Base-by-base conservation (phyloP, 2,888 invertebrate species). In the Drosophila borborema region DNA sequence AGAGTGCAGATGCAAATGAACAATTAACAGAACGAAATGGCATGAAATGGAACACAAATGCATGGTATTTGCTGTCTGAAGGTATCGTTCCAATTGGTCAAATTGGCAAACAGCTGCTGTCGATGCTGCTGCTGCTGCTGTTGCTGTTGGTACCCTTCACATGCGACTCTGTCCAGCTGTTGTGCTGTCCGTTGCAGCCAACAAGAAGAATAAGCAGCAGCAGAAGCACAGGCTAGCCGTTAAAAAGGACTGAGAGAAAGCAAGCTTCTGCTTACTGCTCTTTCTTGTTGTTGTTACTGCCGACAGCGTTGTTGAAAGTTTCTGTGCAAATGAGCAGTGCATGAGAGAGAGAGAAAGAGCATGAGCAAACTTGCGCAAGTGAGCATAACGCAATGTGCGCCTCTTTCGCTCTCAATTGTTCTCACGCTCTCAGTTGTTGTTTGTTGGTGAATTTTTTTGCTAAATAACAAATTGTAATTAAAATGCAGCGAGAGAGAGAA, bases 251-350 rank as follows among this genome's bases (percentile, higher is more conserved):
- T 45, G 36, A 28, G 40, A 10, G 49, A 49, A 53, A 53, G 56
- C 31, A 55, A 58, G 45, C 36, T 20, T 43, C 16, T 41, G n/a
- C 23, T 64, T 20, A 18, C 18, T 54, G 31, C 38, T 53, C 36
- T 36, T 36, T 65, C 36, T 28, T 66, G 45, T 10, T 45, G 28
- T 20, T 65, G 43, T 59, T 58, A 43, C 53, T 71, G 64, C 78
- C 77, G 77, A 71, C 71, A 64, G 62, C 72, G 72, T 78, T 78
- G 78, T 78, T 78, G 77, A 78, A 78, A 65, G 41, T 68, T 60
- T 58, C 31, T 49, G 53, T 67, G 49, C 18, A 72, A 77, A 62
- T 62, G 78, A 65, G 48, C 74, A 48, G 40, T 46, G 58, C 28
- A 28, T 6, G 41, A n/a, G 41, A 20, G 20, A 20, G 20, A 45